Evolutionary conservation across 2,113 vertebrate genomes (phyloP).

Genomic region (Mesitornis unicolor): DNA sequence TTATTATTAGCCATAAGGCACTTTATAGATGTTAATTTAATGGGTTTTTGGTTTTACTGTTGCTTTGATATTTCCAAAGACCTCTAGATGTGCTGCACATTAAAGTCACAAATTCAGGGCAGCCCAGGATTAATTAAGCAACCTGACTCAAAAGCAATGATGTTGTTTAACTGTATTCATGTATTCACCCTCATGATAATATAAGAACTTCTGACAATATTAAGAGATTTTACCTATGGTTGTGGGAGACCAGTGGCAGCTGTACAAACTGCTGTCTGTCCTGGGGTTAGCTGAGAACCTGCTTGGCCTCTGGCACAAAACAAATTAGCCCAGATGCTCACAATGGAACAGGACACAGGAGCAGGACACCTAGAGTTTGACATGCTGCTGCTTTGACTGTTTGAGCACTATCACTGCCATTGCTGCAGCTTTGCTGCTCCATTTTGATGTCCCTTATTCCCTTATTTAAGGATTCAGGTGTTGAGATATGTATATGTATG

Average conservation of each 20-base stretch:
- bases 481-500: too few relatives aligned
- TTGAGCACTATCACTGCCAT: background rate
- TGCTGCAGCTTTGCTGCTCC: background rate
- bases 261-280: background rate
- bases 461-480: background rate
- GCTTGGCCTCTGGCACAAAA: background rate
- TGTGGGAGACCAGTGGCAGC: background rate
- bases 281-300: background rate
- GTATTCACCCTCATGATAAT: constrained; percentile 55
- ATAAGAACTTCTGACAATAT: background rate
- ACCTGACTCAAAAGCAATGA: constrained; percentile 52
- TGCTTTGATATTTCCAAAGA: constrained; percentile 79
- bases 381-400: background rate
- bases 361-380: background rate
- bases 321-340: background rate
- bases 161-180: constrained; percentile 69
- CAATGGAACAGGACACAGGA: background rate
- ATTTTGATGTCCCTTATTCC: background rate
- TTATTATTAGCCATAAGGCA: constrained; percentile 72
- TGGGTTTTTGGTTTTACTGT: constrained; percentile 58
- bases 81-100: constrained; percentile 61
- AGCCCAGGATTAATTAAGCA: constrained; percentile 77
- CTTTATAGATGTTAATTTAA: constrained; percentile 78
- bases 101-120: constrained; percentile 62
- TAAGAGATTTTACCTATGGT: background rate